Evolutionary conservation across 53 echinoderm and acorn worm genomes (phyloP).

Genomic region (Pentamera pediparva): DNA sequence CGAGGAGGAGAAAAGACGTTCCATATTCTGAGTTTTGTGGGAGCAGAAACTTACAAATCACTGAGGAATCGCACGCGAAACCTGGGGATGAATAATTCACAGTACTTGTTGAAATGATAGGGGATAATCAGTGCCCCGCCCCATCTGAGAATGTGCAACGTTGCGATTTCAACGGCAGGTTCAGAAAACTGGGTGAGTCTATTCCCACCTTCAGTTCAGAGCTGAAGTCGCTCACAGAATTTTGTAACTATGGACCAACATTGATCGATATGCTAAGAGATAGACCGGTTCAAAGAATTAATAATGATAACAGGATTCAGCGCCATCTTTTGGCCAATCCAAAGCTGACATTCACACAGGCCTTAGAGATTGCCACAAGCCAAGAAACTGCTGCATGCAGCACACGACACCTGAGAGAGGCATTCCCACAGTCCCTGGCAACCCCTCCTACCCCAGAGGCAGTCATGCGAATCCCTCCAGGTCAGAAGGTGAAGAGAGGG

Average conservation of each 20-base stretch:
- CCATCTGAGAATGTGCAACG: constrained; percentile 8
- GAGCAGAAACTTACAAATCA: background rate
- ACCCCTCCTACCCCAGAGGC: background rate
- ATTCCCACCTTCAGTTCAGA: constrained; percentile 16
- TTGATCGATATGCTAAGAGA: constrained; percentile 44
- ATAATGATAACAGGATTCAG: constrained; percentile 37
- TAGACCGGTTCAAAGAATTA: constrained; percentile 25
- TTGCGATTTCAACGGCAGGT: constrained; percentile 27
- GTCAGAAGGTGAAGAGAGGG: background rate
- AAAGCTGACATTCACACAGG: constrained; percentile 12
- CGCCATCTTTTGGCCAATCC: constrained; percentile 19
- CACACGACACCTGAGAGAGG: constrained; percentile 11
- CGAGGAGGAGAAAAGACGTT: constrained; percentile 30
- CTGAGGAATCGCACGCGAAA: constrained; percentile 24
- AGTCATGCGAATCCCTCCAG: background rate
- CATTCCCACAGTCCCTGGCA: background rate
- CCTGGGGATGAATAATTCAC: constrained; percentile 30
- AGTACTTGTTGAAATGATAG: constrained; percentile 20
- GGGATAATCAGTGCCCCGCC: constrained; percentile 13
- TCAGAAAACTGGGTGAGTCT: constrained; percentile 24
- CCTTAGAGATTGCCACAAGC: constrained; percentile 11
- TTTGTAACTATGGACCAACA: constrained; percentile 34
- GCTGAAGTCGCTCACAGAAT: constrained; percentile 18
- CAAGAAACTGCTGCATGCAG: constrained; percentile 26
- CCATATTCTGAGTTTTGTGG: constrained; percentile 32